Conservation (phyloP, 2,113 vertebrate genomes). For the Pseudorectes ferrugineus region DNA sequence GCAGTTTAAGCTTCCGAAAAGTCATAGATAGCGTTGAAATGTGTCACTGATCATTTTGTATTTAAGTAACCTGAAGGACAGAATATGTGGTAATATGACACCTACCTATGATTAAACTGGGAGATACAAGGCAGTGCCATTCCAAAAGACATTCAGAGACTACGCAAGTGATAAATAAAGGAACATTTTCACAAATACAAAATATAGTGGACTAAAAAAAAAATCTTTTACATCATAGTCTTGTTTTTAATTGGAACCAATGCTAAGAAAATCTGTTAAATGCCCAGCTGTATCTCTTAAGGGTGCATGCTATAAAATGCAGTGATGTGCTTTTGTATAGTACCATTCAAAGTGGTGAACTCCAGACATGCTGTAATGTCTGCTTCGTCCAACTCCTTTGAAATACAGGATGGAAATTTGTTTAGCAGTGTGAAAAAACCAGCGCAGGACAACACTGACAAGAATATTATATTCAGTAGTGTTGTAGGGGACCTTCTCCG, state of each 20-base stretch:
- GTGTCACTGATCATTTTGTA: conserved; percentile 3
- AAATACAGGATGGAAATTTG: background rate
- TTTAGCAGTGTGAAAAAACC: background rate
- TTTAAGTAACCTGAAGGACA: conserved; percentile 2
- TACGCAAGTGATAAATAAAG: background rate
- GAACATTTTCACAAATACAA: background rate
- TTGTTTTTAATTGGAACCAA: background rate
- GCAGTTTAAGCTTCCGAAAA: conserved; percentile 1
- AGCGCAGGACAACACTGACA: background rate
- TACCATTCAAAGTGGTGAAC: background rate
- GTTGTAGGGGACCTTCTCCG: background rate
- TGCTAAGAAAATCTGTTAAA: background rate
- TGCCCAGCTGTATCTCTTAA: background rate
- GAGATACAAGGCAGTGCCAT: background rate
- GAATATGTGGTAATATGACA: background rate
- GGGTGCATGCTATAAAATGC: background rate
- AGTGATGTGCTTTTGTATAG: background rate
- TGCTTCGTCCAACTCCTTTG: fast-evolving
- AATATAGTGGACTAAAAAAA: background rate
- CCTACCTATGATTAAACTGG: background rate
- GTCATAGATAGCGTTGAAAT: background rate
- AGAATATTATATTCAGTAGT: background rate
- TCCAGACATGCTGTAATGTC: background rate
- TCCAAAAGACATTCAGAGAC: background rate
- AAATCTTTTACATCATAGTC: background rate